phyloP scores from a whole-genome alignment of 2,888 invertebrate species.

The Lamproptera curius region DNA sequence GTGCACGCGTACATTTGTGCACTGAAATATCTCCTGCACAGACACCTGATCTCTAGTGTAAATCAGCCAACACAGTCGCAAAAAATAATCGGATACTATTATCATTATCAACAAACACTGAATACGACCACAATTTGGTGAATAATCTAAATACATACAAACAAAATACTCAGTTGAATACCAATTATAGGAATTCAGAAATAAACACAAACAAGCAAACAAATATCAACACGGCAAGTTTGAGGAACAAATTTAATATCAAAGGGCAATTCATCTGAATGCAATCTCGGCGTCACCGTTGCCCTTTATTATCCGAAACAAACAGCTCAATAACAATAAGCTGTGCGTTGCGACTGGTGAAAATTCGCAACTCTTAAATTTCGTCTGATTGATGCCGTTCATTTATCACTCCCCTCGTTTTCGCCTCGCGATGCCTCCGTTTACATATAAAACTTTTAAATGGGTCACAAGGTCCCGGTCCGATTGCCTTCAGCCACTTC shows the following conservation, averaged over 20 bases:
- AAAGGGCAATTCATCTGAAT: not conserved
- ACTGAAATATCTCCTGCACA: no score
- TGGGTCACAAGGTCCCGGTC: constrained; percentile 70
- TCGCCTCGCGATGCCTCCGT: constrained; percentile 34
- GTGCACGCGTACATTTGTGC: no score
- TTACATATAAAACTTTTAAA: constrained; percentile 69
- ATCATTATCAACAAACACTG: no score
- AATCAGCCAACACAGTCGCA: no score
- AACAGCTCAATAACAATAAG: constrained; percentile 50
- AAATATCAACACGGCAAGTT: no score
- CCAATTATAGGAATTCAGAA: no score
- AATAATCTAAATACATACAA: no score
- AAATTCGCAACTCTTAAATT: constrained; percentile 73
- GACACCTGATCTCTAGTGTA: no score
- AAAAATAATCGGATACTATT: no score
- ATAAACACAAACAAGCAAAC: no score
- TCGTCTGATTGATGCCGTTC: constrained; percentile 73
- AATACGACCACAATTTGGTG: no score
- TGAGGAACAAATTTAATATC: not conserved
- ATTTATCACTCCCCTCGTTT: constrained; percentile 75
- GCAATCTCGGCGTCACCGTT: constrained; percentile 21
- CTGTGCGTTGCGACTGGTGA: constrained; percentile 47
- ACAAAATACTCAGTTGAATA: no score
- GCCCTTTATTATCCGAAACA: constrained; percentile 50
- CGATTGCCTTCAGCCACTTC: constrained; percentile 56